A percentile compares a stretch with the other conserved stretches of the same genome.
Conservation (phyloP, 2,888 invertebrate genomes). For the Agrotis clavis region DNA sequence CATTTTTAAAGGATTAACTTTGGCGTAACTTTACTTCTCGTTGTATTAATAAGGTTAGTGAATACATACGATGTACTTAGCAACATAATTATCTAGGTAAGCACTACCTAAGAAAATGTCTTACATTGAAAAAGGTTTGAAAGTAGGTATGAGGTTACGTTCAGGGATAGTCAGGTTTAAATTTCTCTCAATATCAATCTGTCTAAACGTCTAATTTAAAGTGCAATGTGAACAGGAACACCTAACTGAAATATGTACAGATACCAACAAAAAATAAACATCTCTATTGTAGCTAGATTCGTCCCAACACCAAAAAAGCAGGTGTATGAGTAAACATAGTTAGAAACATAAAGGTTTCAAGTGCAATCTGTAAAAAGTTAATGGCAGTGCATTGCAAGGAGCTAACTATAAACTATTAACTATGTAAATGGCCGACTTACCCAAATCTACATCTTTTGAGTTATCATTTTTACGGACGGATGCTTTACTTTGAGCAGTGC, state of each 20-base stretch:
- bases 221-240: too few species aligned
- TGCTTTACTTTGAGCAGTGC: conserved; percentile 78
- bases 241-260: conserved; percentile 4
- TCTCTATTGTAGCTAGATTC: background rate
- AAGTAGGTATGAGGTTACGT: background rate
- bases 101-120: background rate
- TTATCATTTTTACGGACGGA: conserved; percentile 85
- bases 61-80: too few species aligned
- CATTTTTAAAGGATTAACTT: too few species aligned
- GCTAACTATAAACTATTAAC: conserved; percentile 22
- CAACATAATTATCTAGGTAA: too few species aligned
- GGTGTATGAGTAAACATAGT: background rate
- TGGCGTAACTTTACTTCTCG: too few species aligned
- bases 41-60: too few species aligned
- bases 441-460: conserved; percentile 82
- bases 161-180: background rate
- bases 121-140: background rate
- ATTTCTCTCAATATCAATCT: background rate
- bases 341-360: background rate
- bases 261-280: background rate
- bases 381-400: conserved; percentile 2
- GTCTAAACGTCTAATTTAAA: background rate
- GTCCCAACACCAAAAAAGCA: background rate
- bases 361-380: background rate
- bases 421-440: conserved; percentile 74